Evolutionary conservation across 2,113 vertebrate genomes (phyloP), one percentile per base, ranked within the genome.

Genomic region (Myotis lucifugus): DNA sequence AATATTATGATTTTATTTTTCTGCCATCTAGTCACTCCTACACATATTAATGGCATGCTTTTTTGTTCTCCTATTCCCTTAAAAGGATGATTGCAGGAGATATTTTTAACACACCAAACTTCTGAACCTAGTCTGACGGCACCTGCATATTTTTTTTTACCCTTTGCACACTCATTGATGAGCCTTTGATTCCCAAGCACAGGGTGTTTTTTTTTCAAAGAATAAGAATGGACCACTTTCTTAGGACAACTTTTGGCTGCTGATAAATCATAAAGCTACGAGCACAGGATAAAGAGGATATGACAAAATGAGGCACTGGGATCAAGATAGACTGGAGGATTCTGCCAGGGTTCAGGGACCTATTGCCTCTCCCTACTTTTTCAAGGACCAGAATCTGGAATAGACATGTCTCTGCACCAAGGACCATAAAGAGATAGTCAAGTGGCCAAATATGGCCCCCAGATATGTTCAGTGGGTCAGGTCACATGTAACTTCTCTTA

Each of bases 41-140:
- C 56, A 91, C 42, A 46, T 34, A 70, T 59, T 19, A 85, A 93
- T 77, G 77, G 10, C 52, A 67, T 19, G 42, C 5, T 42, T 84
- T 42, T 90, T 83, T 70, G 27, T 66, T 70, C 56, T 48, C 70
- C 2, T 54, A 67, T 4, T 19, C 6, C 23, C 72, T 90, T 25
- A 34, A 88, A 85, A 67, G 25, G 23, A 69, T 85, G 18, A 76
- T 42, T 72, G 23, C 66, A 59, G 23, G 79, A 90, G n/a, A 54
- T 73, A 52, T 50, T 94, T 90, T 94, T 88, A 87, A 81, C 17
- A 81, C 6, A 91, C 4, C 18, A 29, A 81, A 69, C 37, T 89
- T 72, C 46, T 52, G n/a, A 88, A 59, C 37, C 21, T 32, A 40
- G 14, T 52, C 7, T 66, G 29, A 90, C 8, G 87, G 11, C 37